Percentiles rank a stretch among this genome's conserved stretches.
Conservation (phyloP, 2,888 invertebrate species). For the Diarsia dahlii region DNA sequence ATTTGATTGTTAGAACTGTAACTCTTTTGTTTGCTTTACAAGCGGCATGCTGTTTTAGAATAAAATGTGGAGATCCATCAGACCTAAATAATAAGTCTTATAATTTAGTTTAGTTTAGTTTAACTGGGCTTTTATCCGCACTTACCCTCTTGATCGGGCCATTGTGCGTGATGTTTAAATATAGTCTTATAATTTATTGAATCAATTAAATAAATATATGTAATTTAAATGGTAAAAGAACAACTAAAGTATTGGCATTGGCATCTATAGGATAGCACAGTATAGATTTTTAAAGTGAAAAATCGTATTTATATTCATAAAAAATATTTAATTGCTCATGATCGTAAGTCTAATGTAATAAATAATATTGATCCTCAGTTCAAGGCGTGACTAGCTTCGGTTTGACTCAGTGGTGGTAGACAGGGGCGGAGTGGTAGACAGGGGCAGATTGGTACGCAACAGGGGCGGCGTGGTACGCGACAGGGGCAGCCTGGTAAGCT, state of each 20-base stretch:
- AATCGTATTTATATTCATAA: constrained; percentile 3
- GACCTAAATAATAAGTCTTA: too few species aligned
- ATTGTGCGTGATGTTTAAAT: too few species aligned
- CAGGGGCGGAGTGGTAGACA: constrained; percentile 68
- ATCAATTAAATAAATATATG: too few species aligned
- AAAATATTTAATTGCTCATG: constrained; percentile 43
- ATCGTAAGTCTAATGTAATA: constrained; percentile 45
- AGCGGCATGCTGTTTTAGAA: too few species aligned
- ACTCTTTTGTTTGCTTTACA: too few species aligned
- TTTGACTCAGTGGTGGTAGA: constrained; percentile 60
- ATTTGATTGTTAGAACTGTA: too few species aligned
- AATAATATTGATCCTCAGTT: constrained; percentile 50
- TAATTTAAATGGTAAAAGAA: background rate
- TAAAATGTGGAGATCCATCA: too few species aligned
- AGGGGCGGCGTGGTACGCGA: constrained; percentile 65
- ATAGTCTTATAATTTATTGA: too few species aligned
- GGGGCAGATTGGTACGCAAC: constrained; percentile 59
- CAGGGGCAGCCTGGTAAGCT: constrained; percentile 69
- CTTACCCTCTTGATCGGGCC: too few species aligned
- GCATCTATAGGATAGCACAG: too few species aligned
- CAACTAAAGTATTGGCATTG: background rate
- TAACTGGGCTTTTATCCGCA: too few species aligned
- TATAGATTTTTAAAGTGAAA: background rate
- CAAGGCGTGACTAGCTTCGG: constrained; percentile 49
- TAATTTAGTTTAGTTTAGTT: too few species aligned